Evolutionary conservation across 2,113 vertebrate species (phyloP), one percentile per base, ranked within the genome.

Genomic region (Columba janthina): DNA sequence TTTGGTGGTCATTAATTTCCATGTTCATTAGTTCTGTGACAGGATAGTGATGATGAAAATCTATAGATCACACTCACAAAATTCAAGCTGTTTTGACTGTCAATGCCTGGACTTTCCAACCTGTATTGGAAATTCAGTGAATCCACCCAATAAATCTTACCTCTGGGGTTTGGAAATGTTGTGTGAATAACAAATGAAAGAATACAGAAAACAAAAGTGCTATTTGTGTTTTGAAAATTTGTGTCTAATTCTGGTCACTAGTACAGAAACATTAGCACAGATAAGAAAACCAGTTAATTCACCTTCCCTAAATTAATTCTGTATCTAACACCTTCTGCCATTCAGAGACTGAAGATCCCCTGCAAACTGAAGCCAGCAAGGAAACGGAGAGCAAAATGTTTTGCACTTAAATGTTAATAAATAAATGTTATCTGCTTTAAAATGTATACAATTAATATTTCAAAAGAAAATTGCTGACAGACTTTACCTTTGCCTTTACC

Each of bases 41-140:
- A 96, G 91, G 75, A 58, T 36, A 96, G 78, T 16, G 31, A 92
- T 90, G 53, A 89, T 69, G 40, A 97, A 87, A 96, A 86, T 61
- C 95, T 26, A 94, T 10, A 72, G 42, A 64, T 73, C 67, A 86
- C 6, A 81, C 34, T 80, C 17, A 46, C 3, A 83, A 77, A 66
- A 80, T 42, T 66, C 53, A 88, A 48, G 25, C 13, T 88, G 19
- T n/a, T 75, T 79, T 57, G 58, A 76, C 36, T 78, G 32, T 56
- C 65, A 94, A 0, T 67, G 32, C 34, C 36, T 91, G 70, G 40
- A 61, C 51, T 75, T 90, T 85, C 48, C 51, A 75, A 78, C 12
- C 42, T 78, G 28, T 40, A 32, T 8, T 74, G 67, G 57, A 90
- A 88, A 67, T 88, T 81, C 70, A 89, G 61, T 71, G 34, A 88